Evolutionary conservation across 2,888 invertebrate genomes (phyloP), one percentile per base, ranked within the genome.

Genomic region (Oxycera nigricornis): DNA sequence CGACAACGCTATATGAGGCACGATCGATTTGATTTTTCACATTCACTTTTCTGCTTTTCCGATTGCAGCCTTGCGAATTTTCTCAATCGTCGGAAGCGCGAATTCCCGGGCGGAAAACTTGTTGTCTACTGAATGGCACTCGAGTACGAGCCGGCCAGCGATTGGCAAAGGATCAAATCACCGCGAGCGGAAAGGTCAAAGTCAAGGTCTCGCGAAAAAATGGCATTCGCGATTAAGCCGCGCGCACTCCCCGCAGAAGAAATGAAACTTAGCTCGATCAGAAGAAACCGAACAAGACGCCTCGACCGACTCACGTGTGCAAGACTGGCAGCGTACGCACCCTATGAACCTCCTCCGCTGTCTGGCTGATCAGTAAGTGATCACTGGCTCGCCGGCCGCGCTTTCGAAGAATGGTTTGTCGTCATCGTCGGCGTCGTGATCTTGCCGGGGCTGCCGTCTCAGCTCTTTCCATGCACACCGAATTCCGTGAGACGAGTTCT

Each of bases 151-250:
- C 55, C 22, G 24, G 55, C 50, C 24, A 6, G 14, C 55, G 14
- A 22, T 55, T 55, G 55, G 3, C 55, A 55, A 55, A 55, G 68
- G 70, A 70, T 52, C 70, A 55, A 3, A 22, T n/a, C 55, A 28
- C 24, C 17, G 31, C 35, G 14, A 52, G 31, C 22, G 35, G 55
- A 70, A 70, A 70, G 70, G 70, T 70, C 70, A 70, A 70, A 70
- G 70, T 70, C 70, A 70, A 70, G 70, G 70, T 70, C 55, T 52
- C 24, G 55, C 31, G 35, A 52, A 70, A 68, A 68, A 65, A 41
- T 24, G 50, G 9, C 20, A 31, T 68, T 68, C 50, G 68, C 50
- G 35, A 30, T n/a, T 17, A 59, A 3, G 11, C 9, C 61, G 35
- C 17, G 35, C 14, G 35, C 61, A 20, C n/a, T 14, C 20, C 9